Conservation (phyloP, 53 echinoderm and acorn worm genomes). For the Glandiceps talaboti region DNA sequence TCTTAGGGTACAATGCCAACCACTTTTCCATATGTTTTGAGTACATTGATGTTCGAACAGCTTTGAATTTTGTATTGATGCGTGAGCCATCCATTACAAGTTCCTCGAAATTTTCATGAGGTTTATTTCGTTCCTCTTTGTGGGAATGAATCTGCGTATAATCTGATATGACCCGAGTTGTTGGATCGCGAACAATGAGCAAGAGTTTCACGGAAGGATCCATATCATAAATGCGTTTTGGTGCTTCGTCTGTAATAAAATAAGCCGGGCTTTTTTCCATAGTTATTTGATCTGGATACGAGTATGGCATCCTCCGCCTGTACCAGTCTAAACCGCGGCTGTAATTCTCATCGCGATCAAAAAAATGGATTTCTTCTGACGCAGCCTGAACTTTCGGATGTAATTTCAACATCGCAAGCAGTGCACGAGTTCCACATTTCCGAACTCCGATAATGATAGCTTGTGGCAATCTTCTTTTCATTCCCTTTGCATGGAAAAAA, state of each 20-base stretch:
- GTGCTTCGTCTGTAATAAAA: slow-evolving; percentile 57
- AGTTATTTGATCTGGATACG: slow-evolving; percentile 59
- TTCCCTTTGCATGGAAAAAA: slow-evolving; percentile 13
- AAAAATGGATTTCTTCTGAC: slow-evolving; percentile 72
- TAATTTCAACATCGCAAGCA: slow-evolving; percentile 69
- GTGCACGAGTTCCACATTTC: slow-evolving; percentile 89
- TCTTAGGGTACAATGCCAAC: slow-evolving; percentile 39
- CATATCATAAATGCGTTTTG: slow-evolving; percentile 46
- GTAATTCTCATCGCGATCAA: slow-evolving; percentile 54
- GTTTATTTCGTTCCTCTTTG: slow-evolving; percentile 16
- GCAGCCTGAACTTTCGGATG: slow-evolving; percentile 75
- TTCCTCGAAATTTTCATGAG: slow-evolving; percentile 34
- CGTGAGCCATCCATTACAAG: slow-evolving; percentile 25
- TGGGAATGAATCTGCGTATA: slow-evolving; percentile 53
- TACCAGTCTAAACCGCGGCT: slow-evolving; percentile 69
- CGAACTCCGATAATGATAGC: slow-evolving; percentile 81
- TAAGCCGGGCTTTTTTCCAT: slow-evolving; percentile 91
- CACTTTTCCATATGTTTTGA: slow-evolving; percentile 46
- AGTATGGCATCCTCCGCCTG: slow-evolving; percentile 63
- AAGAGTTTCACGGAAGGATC: slow-evolving; percentile 47
- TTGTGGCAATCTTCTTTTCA: slow-evolving; percentile 53
- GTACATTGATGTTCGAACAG: slow-evolving; percentile 67
- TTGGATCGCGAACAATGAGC: slow-evolving; percentile 77
- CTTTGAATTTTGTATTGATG: slow-evolving; percentile 54
- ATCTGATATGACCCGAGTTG: slow-evolving; percentile 69